Conservation (phyloP, 2,888 invertebrate genomes). For the Philonicus albiceps region DNA sequence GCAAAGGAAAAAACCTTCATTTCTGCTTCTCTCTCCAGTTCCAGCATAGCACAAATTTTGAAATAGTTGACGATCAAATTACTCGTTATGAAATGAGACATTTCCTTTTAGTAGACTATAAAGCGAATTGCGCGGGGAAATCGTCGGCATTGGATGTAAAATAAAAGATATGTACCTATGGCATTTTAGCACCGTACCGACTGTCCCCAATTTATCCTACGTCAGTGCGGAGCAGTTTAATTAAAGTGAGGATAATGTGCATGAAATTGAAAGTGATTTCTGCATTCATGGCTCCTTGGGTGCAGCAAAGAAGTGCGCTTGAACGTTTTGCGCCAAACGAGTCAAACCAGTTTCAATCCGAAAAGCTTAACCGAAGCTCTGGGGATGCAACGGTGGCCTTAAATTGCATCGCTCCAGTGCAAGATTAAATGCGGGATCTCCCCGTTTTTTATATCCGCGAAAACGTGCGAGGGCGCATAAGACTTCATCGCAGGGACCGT, state of each 20-base stretch:
- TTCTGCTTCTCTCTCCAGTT: too few species aligned
- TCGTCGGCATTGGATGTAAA: not conserved
- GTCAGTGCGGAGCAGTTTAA: not conserved
- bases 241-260: not conserved
- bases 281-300: not conserved
- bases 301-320: not conserved
- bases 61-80: not conserved
- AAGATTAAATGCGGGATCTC: not conserved
- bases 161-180: not conserved
- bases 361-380: not conserved
- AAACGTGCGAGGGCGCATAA: not conserved
- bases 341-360: not conserved
- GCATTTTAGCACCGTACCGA: not conserved
- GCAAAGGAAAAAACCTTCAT: too few species aligned
- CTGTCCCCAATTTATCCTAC: not conserved
- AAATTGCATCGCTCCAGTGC: not conserved
- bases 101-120: not conserved
- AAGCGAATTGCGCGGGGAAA: not conserved
- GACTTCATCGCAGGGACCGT: not conserved
- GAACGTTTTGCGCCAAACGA: not conserved
- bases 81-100: too few species aligned
- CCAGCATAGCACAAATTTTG: not conserved
- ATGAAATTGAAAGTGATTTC: not conserved
- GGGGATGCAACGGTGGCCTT: not conserved
- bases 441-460: not conserved